Evolutionary conservation across 2,797 vertebrate species (phyloP).

Genomic region (Coregonus ussuriensis): DNA sequence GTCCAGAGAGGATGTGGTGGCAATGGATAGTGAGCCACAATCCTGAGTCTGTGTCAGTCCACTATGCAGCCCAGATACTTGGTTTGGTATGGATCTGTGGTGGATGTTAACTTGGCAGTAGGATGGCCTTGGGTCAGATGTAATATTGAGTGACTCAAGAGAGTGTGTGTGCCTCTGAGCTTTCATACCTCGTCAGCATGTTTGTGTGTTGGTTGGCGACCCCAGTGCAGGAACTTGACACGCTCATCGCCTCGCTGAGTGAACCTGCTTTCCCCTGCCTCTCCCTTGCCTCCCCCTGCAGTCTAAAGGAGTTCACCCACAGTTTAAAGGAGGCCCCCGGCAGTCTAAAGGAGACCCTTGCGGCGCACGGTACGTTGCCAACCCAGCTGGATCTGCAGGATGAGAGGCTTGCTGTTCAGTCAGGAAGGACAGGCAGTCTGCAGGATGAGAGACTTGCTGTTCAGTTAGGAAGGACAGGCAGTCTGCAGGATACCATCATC

Average conservation of each 20-base stretch:
- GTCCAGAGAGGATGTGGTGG: not conserved
- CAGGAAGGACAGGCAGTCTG: not conserved
- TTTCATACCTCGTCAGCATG: conserved; percentile 6
- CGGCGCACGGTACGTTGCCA: not conserved
- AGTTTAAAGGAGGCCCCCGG: not conserved
- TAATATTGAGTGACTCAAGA: conserved; percentile 21
- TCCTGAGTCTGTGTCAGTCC: not conserved
- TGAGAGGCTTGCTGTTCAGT: no score
- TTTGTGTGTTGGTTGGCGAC: conserved; percentile 17
- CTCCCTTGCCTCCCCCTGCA: not conserved
- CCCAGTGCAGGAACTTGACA: not conserved
- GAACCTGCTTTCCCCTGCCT: not conserved
- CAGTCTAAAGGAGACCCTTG: not conserved
- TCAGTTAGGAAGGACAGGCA: no score
- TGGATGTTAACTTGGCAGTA: conserved; percentile 14
- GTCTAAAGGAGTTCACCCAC: no score
- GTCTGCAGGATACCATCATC: not conserved
- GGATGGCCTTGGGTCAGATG: not conserved
- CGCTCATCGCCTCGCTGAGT: no score
- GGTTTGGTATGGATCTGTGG: conserved; percentile 12
- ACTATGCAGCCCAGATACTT: not conserved
- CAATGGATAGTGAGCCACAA: not conserved
- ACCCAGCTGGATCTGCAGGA: not conserved
- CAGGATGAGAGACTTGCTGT: not conserved
- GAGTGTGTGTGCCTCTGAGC: conserved; percentile 24